Conservation (phyloP, 2,797 vertebrate species). For the Enteromius paludinosus region DNA sequence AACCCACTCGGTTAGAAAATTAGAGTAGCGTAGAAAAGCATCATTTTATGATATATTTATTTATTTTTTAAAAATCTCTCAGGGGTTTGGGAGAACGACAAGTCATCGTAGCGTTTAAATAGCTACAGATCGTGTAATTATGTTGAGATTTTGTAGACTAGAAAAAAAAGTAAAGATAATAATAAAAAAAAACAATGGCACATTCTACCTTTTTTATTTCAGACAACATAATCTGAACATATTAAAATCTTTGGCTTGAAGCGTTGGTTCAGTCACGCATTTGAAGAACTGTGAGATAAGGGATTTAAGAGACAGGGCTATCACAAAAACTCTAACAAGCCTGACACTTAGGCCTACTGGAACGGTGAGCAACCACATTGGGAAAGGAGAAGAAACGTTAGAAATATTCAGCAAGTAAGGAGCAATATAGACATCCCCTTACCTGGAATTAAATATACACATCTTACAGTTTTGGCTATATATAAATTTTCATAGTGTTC, state of each 20-base stretch:
- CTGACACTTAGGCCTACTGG: conserved; percentile 71
- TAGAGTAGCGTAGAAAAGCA: conserved; percentile 18
- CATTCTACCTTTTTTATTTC: conserved; percentile 83
- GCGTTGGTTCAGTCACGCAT: conserved; percentile 85
- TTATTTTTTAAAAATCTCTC: background rate
- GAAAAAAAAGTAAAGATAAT: conserved; percentile 35
- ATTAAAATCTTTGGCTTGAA: conserved; percentile 99
- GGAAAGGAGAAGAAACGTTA: conserved; percentile 69
- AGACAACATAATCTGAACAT: conserved; percentile 96
- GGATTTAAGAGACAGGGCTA: conserved; percentile 62
- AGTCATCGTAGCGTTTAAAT: conserved; percentile 35
- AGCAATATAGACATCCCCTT: conserved; percentile 82
- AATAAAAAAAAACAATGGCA: conserved; percentile 43
- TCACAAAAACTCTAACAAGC: conserved; percentile 74
- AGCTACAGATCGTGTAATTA: conserved; percentile 13
- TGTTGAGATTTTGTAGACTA: conserved; percentile 18
- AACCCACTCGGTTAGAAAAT: conserved; percentile 13
- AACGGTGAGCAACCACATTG: conserved; percentile 70
- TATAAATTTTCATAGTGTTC: conserved; percentile 90
- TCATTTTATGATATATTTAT: conserved; percentile 33
- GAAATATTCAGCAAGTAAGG: conserved; percentile 84
- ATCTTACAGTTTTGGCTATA: conserved; percentile 96
- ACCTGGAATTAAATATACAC: conserved; percentile 98
- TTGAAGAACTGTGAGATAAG: conserved; percentile 68
- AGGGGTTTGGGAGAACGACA: conserved; percentile 16